phyloP scores from a whole-genome alignment of 2,113 vertebrate species.

The Pagrus major region DNA sequence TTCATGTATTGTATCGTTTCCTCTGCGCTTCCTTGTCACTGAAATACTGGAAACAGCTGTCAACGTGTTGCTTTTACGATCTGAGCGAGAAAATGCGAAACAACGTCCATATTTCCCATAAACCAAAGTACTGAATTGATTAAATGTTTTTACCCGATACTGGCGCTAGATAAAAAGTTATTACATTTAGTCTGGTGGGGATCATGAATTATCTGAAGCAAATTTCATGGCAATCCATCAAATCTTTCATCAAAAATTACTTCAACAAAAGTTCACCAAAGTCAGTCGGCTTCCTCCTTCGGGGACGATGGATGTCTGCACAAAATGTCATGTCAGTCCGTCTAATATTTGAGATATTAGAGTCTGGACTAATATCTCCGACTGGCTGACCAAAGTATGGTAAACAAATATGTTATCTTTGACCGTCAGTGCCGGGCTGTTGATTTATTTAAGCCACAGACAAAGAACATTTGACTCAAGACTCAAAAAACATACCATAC shows the following conservation, averaged over 20 bases:
- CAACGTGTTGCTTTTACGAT: no score
- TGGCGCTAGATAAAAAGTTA: neutral
- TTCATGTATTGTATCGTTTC: no score
- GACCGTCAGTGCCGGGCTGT: neutral
- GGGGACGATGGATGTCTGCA: neutral
- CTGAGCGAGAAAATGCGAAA: no score
- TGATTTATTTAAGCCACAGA: neutral
- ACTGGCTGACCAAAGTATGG: neutral
- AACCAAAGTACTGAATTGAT: neutral
- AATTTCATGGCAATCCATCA: neutral
- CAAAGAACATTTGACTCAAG: neutral
- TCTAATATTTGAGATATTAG: neutral
- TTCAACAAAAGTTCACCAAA: neutral
- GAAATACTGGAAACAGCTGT: no score
- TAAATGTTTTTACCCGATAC: neutral
- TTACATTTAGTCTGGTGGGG: neutral
- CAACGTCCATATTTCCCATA: no score
- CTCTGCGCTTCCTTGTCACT: no score
- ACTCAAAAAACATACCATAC: neutral
- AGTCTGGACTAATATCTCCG: neutral
- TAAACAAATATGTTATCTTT: neutral
- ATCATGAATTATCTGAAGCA: neutral
- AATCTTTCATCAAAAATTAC: no score
- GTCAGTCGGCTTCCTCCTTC: neutral
- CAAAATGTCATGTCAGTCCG: no score